Evolutionary conservation across 2,113 vertebrate genomes (phyloP), one percentile per base, ranked within the genome.

Genomic region (Archocentrus centrarchus): DNA sequence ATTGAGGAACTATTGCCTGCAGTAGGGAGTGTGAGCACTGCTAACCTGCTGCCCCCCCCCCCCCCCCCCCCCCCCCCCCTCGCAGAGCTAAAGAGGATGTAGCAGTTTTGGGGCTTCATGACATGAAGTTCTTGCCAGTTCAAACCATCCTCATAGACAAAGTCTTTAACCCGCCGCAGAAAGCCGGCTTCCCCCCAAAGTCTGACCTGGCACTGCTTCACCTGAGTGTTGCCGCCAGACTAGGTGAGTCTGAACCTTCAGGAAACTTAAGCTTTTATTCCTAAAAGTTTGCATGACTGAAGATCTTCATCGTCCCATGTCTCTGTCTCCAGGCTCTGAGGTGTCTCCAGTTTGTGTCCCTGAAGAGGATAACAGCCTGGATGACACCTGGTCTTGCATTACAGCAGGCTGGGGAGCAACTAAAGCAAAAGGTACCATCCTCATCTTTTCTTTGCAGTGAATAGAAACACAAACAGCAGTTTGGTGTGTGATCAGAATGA

Each of bases 361-460:
- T 0, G 89, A 94, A 9, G 89, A 93, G 30, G 88, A 94, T 11
- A 87, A 90, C 7, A 83, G 87, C 2, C 68, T 92, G 7, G 92
- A 95, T 11, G 44, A 86, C 47, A 75, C 79, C 86, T 96, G 91
- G 86, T 84, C 79, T 2, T 96, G 95, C 77, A 35, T 94, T 41
- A 94, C 94, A 2, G 85, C 93, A 0, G 95, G 95, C 18, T 96
- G 95, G 95, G 94, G 94, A 4, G 4, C 59, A 2, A 87, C 80
- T 2, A 82, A 30, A 11, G 85, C 84, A 2, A 47, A 53, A 64
- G 83, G 95, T 93, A 37, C 22, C 7, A 2, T 55, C 17, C 30
- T 14, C 27, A 18, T 63, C 22, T 7, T 17, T 50, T n/a, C 15
- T 53, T 3, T 27, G 53, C 20, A n/a, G 24, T 14, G 17, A 32